phyloP scores from a whole-genome alignment of 1,140 invertebrate genomes.

The Euura saliciscinereae region DNA sequence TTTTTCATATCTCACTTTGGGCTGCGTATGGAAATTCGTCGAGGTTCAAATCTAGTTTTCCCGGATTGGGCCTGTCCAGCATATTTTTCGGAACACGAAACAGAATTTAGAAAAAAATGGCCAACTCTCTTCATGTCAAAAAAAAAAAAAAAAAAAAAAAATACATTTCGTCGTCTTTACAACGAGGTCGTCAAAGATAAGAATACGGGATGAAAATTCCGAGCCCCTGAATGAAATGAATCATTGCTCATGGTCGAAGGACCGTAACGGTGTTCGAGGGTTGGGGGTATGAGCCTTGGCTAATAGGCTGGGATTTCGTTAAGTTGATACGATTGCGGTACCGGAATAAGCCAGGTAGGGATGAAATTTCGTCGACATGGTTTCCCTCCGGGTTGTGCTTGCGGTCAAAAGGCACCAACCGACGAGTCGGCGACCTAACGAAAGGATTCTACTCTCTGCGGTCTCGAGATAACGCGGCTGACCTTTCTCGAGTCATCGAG shows the following conservation, averaged over 20 bases:
- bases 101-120: too few relatives aligned
- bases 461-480: neutral
- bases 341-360: slow-evolving; percentile 38
- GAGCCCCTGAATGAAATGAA: neutral
- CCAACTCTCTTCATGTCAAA: neutral
- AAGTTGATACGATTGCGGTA: slow-evolving; percentile 39
- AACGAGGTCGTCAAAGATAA: too few relatives aligned
- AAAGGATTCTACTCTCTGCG: neutral
- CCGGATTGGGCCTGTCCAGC: too few relatives aligned
- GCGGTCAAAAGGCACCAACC: neutral
- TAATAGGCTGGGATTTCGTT: slow-evolving; percentile 29
- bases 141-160: too few relatives aligned
- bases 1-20: too few relatives aligned
- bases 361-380: slow-evolving; percentile 29
- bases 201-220: neutral
- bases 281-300: slow-evolving; percentile 14
- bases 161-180: slow-evolving; percentile 4
- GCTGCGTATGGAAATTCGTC: too few relatives aligned
- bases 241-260: neutral
- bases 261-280: neutral
- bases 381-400: neutral
- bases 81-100: too few relatives aligned
- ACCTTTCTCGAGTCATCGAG: neutral
- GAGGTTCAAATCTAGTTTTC: too few relatives aligned
- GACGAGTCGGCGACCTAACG: neutral